Percentiles rank a stretch among this genome's conserved stretches.
These are phyloP conservation scores for Platyrinchus mystaceus DNA, from an alignment of 2,797 vertebrate species.

Conservation along the genomic window DNA sequence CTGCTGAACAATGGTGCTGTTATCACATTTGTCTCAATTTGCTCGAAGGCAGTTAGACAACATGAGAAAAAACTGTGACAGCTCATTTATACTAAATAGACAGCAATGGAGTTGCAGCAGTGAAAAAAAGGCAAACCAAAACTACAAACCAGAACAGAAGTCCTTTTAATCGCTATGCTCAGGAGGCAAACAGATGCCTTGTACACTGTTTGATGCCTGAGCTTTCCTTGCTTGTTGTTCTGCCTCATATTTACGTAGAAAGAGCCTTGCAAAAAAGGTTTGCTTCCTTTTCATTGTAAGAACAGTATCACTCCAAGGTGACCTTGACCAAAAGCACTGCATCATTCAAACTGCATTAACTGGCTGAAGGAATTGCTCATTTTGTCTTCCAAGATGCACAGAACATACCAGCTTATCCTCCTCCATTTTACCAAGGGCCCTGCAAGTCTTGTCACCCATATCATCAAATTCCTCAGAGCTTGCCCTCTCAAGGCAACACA, in stretches of 20 bases:
- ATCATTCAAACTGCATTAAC: neutral
- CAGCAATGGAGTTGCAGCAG: neutral
- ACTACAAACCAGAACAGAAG: neutral
- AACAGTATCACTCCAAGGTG: neutral
- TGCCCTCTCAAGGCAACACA: neutral
- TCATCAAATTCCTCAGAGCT: neutral
- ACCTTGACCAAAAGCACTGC: neutral
- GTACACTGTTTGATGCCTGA: neutral
- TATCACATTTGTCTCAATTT: slow-evolving; percentile 16
- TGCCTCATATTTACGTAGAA: neutral
- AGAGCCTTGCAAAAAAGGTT: neutral
- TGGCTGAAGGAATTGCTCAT: neutral
- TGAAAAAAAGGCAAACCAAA: neutral
- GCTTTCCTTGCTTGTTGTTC: neutral
- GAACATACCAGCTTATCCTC: neutral
- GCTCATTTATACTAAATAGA: neutral
- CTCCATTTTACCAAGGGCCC: neutral
- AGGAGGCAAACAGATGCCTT: neutral
- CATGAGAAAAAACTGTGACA: neutral
- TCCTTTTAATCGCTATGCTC: neutral
- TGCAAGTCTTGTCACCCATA: neutral
- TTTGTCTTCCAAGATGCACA: neutral
- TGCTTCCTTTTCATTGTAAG: neutral
- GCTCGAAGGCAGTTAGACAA: neutral
- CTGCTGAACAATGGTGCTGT: neutral